Conservation (phyloP, 2,888 invertebrate species). For the Lypha dubia region DNA sequence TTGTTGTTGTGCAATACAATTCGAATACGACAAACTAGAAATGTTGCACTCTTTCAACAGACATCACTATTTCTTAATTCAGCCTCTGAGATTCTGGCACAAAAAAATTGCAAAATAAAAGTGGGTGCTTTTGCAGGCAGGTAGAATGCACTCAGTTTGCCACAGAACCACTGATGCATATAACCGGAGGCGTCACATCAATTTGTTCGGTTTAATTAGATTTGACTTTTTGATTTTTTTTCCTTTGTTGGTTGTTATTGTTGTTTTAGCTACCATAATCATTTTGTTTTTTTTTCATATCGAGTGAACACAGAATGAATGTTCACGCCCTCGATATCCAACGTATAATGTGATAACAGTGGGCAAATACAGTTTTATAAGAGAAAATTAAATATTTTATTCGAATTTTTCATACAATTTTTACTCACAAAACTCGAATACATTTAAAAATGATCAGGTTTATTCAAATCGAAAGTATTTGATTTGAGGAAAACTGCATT, state of each 20-base stretch:
- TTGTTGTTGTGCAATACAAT: neutral
- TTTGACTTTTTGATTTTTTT: conserved; percentile 51
- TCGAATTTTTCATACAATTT: too few species aligned
- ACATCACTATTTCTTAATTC: neutral
- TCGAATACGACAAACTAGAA: neutral
- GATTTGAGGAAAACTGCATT: neutral
- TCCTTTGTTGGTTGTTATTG: neutral
- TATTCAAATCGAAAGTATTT: neutral
- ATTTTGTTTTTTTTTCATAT: neutral
- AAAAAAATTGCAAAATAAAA: conserved; percentile 1
- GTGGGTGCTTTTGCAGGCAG: neutral
- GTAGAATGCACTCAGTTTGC: neutral
- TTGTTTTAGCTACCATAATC: neutral
- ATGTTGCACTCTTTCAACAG: neutral
- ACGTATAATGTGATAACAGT: conserved; percentile 11
- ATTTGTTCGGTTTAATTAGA: conserved; percentile 63
- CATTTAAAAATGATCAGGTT: neutral
- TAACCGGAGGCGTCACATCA: conserved; percentile 48
- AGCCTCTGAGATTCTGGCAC: neutral
- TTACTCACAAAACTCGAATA: too few species aligned
- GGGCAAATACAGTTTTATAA: neutral
- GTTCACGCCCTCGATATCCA: conserved; percentile 27
- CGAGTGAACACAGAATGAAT: conserved; percentile 2
- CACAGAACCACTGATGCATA: too few species aligned
- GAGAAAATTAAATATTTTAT: neutral